A percentile compares a stretch with the other conserved stretches of the same genome.
These are phyloP conservation scores for Hartigia nigra DNA, from an alignment of 2,888 invertebrate species.

Conservation along the genomic window DNA sequence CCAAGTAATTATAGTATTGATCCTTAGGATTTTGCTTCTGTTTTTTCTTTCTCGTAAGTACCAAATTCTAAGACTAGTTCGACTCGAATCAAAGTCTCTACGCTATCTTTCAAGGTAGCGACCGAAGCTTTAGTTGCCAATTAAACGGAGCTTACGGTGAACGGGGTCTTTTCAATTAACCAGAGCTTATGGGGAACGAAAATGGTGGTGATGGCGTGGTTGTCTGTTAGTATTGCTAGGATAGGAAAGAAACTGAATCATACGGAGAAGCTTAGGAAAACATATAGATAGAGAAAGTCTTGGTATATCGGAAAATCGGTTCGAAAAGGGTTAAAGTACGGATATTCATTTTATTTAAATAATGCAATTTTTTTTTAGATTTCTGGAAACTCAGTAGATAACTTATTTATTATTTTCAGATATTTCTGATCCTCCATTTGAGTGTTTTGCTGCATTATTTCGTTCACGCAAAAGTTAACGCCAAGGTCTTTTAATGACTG, in stretches of 20 bases:
- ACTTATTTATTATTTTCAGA: background rate
- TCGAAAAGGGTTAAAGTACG: background rate
- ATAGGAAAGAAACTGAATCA: background rate
- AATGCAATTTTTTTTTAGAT: background rate
- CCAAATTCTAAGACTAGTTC: background rate
- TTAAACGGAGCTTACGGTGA: background rate
- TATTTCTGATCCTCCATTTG: background rate
- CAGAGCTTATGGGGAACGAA: background rate
- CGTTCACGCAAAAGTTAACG: background rate
- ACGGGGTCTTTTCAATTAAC: background rate
- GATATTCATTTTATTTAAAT: background rate
- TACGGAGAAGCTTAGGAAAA: background rate
- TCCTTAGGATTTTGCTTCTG: background rate
- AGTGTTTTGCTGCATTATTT: background rate
- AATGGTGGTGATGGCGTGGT: background rate
- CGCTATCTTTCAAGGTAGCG: background rate
- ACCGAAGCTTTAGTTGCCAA: background rate
- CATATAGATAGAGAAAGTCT: background rate
- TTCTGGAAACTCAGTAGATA: background rate
- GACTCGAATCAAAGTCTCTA: background rate
- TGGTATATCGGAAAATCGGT: background rate
- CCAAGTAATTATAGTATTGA: background rate
- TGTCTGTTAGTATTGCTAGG: background rate
- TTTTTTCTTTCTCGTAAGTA: background rate
- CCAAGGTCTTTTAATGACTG: background rate